Percentiles rank a stretch among this genome's conserved stretches.
Conservation (phyloP, 2,113 vertebrate genomes). For the Thinocorus orbignyianus region DNA sequence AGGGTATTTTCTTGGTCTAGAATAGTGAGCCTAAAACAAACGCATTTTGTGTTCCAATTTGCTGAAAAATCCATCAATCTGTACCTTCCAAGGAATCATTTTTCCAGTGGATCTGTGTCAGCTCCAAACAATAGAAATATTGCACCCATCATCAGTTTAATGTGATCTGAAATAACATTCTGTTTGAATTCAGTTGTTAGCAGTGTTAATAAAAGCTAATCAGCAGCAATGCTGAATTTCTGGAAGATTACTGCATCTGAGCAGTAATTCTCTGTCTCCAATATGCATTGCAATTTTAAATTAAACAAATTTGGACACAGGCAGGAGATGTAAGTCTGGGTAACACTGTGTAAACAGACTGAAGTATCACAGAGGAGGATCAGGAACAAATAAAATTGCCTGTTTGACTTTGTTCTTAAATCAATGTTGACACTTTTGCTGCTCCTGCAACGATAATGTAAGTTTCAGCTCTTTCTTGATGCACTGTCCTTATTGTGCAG, state of each 20-base stretch:
- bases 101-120: conserved; percentile 61
- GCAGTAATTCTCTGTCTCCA: conserved; percentile 67
- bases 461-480: conserved; percentile 9
- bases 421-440: conserved; percentile 62
- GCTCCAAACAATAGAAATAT: conserved; percentile 57
- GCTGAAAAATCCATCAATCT: conserved; percentile 57
- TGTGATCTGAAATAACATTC: conserved; percentile 62
- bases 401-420: conserved; percentile 59
- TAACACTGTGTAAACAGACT: conserved; percentile 52
- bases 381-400: conserved; percentile 45
- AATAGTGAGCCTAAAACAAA: conserved; percentile 67
- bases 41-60: conserved; percentile 30
- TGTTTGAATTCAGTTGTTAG: conserved; percentile 46
- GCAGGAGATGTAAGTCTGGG: conserved; percentile 56
- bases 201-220: conserved; percentile 70
- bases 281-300: conserved; percentile 65
- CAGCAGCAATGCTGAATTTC: conserved; percentile 64
- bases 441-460: conserved; percentile 34
- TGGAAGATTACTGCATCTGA: conserved; percentile 6
- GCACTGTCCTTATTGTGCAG: background rate
- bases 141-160: conserved; percentile 30
- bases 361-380: conserved; percentile 53
- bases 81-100: conserved; percentile 16
- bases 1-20: conserved; percentile 69
- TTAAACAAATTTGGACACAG: conserved; percentile 65